phyloP scores from a whole-genome alignment of 2,888 invertebrate genomes.

The Acanthosepion esculentum region DNA sequence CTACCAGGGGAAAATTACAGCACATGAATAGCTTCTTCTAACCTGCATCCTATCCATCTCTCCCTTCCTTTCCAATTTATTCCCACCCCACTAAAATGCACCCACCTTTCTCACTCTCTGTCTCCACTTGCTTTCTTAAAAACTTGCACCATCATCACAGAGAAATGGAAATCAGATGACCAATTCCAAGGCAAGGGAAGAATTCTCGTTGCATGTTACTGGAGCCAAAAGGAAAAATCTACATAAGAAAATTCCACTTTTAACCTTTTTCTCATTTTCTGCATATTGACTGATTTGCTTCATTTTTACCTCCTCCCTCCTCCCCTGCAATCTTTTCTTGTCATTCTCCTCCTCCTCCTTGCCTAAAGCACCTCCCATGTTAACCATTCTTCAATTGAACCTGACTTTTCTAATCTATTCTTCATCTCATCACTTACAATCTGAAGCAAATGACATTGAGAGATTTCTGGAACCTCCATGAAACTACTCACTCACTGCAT shows the following conservation, averaged over 20 bases:
- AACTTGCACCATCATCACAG: background rate
- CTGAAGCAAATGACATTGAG: background rate
- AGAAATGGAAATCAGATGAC: conserved; percentile 33
- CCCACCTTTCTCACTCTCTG: background rate
- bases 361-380: background rate
- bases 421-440: background rate
- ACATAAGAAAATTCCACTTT: conserved; percentile 33
- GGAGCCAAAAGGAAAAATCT: background rate
- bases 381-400: background rate
- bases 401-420: conserved; percentile 11
- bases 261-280: conserved; percentile 16
- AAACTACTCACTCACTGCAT: too few species aligned
- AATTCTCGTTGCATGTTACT: background rate
- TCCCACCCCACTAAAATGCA: background rate
- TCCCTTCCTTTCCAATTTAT: background rate
- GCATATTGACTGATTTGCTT: background rate
- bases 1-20: background rate
- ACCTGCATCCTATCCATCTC: background rate
- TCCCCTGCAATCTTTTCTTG: background rate
- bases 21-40: background rate
- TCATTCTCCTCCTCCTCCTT: background rate
- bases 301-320: background rate
- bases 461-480: background rate
- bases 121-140: background rate
- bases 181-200: background rate